These are phyloP conservation scores for Sipha maydis DNA, from an alignment of 2,888 invertebrate species.

Conservation along the genomic window DNA sequence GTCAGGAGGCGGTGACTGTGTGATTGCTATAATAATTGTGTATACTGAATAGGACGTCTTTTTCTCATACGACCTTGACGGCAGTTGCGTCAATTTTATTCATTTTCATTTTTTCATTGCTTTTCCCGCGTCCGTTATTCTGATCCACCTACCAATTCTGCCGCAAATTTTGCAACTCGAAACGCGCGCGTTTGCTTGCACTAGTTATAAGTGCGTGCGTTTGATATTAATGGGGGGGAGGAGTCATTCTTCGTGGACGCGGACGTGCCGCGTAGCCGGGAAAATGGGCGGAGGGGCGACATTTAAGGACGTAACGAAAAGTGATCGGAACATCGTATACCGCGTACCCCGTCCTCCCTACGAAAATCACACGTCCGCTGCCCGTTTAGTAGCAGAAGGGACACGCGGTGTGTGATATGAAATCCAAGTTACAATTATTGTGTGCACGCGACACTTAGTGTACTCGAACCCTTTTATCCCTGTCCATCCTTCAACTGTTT, in stretches of 20 bases:
- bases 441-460: not conserved
- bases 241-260: constrained; percentile 36
- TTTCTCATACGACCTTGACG: not conserved
- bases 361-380: no score
- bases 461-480: no score
- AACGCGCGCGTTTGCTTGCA: not conserved
- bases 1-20: not conserved
- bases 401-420: not conserved
- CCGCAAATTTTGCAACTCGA: not conserved
- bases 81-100: not conserved
- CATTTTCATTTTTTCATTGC: not conserved
- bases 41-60: not conserved
- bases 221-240: constrained; percentile 53
- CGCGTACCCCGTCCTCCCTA: not conserved
- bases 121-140: not conserved
- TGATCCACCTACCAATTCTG: not conserved
- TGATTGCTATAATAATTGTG: not conserved
- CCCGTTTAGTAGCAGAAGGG: not conserved
- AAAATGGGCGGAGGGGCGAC: constrained; percentile 61
- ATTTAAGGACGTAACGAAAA: constrained; percentile 60
- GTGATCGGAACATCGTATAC: constrained; percentile 18
- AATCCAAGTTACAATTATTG: not conserved
- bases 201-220: not conserved
- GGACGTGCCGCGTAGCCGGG: constrained; percentile 18
- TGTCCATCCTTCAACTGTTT: no score